A percentile compares a stretch with the other conserved stretches of the same genome.
Conservation (phyloP, 2,888 invertebrate species). For the Belgica antarctica region DNA sequence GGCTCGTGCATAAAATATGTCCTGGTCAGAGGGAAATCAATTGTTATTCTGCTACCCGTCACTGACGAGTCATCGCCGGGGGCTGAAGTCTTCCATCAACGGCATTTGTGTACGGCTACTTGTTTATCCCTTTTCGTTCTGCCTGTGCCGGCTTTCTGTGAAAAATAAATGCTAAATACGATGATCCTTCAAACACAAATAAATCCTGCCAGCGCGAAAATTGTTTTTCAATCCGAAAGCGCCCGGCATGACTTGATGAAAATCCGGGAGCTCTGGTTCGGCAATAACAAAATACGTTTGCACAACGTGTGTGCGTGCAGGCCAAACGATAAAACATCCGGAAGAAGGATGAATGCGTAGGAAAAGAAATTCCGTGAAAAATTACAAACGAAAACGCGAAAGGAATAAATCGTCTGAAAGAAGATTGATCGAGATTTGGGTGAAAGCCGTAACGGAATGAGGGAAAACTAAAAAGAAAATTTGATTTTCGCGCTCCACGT, state of each 20-base stretch:
- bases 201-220: conserved; percentile 25
- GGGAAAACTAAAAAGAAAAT: not conserved
- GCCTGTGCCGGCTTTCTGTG: not conserved
- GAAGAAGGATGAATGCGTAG: not conserved
- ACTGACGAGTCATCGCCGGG: too few species aligned
- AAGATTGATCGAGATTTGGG: not conserved
- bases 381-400: conserved; percentile 17
- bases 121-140: not conserved
- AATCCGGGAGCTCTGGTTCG: not conserved
- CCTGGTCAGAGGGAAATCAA: not conserved
- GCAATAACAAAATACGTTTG: not conserved
- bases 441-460: too few species aligned
- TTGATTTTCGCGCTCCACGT: too few species aligned
- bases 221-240: conserved; percentile 19
- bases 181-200: conserved; percentile 8
- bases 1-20: not conserved
- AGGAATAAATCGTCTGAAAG: not conserved
- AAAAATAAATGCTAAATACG: not conserved
- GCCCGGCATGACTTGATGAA: not conserved
- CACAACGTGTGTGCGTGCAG: not conserved
- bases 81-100: too few species aligned
- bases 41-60: too few species aligned
- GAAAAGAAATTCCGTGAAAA: not conserved
- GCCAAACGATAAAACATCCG: not conserved
- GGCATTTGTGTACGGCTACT: too few species aligned